Percentiles rank a stretch among this genome's conserved stretches.
phyloP scores from a whole-genome alignment of 2,888 invertebrate genomes.

The Athetis lepigone region DNA sequence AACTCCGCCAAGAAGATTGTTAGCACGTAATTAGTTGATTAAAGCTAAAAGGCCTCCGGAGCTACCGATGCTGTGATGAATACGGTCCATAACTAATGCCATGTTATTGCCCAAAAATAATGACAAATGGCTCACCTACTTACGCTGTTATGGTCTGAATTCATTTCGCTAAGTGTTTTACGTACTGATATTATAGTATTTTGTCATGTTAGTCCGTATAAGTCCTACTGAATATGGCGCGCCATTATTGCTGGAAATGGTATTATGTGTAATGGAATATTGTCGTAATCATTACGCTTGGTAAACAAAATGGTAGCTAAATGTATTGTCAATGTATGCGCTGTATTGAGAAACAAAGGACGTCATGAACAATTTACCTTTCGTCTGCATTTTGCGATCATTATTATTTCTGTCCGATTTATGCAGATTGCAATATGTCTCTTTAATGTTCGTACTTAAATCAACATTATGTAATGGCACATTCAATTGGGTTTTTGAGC shows the following conservation, averaged over 20 bases:
- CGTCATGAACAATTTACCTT: background rate
- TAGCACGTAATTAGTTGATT: conserved; percentile 40
- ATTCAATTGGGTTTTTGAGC: too few species aligned
- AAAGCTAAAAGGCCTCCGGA: conserved; percentile 27
- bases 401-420: background rate
- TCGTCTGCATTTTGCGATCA: background rate
- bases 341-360: background rate
- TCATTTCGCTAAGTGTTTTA: conserved; percentile 53
- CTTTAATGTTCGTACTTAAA: background rate
- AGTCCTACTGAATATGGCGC: background rate
- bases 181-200: conserved; percentile 29
- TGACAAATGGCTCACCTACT: conserved; percentile 44
- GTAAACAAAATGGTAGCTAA: too few species aligned
- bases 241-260: background rate
- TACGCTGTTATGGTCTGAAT: conserved; percentile 40
- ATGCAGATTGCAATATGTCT: background rate
- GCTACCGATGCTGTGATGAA: conserved; percentile 37
- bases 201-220: conserved; percentile 26
- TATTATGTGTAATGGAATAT: background rate
- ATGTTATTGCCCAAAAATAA: conserved; percentile 54
- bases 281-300: background rate
- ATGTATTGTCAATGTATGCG: background rate
- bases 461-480: background rate
- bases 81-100: conserved; percentile 39
- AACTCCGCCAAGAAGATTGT: conserved; percentile 23